phyloP scores from a whole-genome alignment of 2,888 invertebrate species.

The Pimpla rufipes region DNA sequence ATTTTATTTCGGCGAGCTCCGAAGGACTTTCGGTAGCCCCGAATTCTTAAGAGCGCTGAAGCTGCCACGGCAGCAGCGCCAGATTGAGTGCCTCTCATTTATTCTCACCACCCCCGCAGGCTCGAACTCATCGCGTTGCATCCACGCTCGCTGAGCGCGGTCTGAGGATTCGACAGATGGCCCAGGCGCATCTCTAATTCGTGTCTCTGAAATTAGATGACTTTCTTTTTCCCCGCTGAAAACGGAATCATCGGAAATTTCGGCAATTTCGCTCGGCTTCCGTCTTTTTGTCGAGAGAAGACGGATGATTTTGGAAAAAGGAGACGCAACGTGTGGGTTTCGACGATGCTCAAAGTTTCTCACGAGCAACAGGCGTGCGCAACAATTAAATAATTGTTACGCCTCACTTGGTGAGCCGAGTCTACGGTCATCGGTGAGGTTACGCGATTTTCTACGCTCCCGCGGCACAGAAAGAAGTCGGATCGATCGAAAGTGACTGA shows the following conservation, averaged over 20 bases:
- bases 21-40: conserved; percentile 63
- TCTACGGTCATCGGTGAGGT: neutral
- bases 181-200: conserved; percentile 32
- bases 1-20: conserved; percentile 52
- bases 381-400: conserved; percentile 1
- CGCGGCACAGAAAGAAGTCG: conserved; percentile 27
- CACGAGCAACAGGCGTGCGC: neutral
- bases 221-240: conserved; percentile 26
- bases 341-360: neutral
- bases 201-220: conserved; percentile 64
- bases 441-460: conserved; percentile 23
- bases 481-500: conserved; percentile 37
- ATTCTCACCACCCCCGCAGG: conserved; percentile 62
- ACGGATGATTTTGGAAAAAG: conserved; percentile 31
- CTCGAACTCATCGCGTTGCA: conserved; percentile 47
- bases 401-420: conserved; percentile 21
- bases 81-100: conserved; percentile 22
- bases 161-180: conserved; percentile 60
- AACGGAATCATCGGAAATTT: conserved; percentile 23
- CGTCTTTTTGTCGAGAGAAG: conserved; percentile 24
- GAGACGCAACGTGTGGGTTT: conserved; percentile 24
- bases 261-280: conserved; percentile 8
- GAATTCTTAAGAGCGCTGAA: conserved; percentile 15
- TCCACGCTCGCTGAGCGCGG: conserved; percentile 25
- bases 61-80: neutral